Conservation (phyloP, 53 echinoderm and acorn worm species). For the Astropecten irregularis region DNA sequence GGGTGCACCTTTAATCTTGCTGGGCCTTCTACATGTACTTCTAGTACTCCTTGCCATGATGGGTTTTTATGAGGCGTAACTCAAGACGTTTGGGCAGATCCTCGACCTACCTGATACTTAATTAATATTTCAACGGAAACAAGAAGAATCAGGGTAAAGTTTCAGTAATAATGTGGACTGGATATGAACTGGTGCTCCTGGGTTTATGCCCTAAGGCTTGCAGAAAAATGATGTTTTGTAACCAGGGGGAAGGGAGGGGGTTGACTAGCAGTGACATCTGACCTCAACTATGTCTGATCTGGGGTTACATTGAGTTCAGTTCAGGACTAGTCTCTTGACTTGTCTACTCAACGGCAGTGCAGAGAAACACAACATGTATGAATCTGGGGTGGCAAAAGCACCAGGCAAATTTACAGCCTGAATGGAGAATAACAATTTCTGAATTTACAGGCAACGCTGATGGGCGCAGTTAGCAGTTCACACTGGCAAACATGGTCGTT, state of each 20-base stretch:
- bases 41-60: neutral
- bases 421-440: neutral
- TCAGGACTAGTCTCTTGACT: neutral
- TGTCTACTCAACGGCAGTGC: neutral
- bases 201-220: no score
- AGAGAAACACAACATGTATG: neutral
- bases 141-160: neutral
- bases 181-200: neutral
- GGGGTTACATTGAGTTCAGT: constrained; percentile 16
- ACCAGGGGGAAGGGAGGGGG: neutral
- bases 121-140: neutral
- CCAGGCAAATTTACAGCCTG: neutral
- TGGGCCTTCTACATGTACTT: no score
- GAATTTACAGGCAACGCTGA: neutral
- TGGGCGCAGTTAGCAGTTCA: no score
- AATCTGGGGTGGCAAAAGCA: neutral
- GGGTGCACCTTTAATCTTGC: neutral
- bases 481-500: no score
- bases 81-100: no score
- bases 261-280: neutral
- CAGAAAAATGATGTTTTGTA: neutral
- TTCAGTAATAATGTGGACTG: no score
- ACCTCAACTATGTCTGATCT: neutral
- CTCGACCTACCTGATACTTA: neutral
- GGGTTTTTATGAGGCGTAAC: neutral